Percentiles rank a stretch among this genome's conserved stretches.
Conservation (phyloP, 2,113 vertebrate genomes). For the Pterocles burchelli region DNA sequence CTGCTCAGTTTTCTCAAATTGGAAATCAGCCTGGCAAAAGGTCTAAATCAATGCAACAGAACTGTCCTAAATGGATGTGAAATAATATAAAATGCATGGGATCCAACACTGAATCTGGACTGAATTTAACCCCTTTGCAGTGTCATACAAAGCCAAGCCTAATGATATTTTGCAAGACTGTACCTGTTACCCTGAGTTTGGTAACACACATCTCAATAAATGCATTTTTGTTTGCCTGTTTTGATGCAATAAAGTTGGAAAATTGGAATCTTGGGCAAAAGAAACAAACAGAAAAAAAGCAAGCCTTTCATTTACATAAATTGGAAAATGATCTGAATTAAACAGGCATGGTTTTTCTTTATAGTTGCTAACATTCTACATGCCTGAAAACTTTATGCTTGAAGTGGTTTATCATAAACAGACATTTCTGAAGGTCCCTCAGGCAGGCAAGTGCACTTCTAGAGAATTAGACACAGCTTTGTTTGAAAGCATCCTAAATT, state of each 20-base stretch:
- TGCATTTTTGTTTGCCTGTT: background rate
- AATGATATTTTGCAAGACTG: background rate
- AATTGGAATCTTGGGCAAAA: background rate
- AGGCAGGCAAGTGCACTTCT: constrained; percentile 44
- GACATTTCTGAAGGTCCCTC: constrained; percentile 58
- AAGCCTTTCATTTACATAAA: constrained; percentile 22
- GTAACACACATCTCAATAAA: background rate
- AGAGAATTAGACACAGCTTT: constrained; percentile 45
- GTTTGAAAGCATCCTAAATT: constrained; percentile 55
- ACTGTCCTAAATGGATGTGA: background rate
- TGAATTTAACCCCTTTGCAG: background rate
- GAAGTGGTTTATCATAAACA: constrained; percentile 54
- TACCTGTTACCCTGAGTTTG: background rate
- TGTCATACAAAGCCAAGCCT: background rate
- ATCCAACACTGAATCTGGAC: background rate
- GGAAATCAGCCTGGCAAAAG: background rate
- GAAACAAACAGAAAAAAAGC: background rate
- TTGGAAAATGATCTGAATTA: constrained; percentile 47
- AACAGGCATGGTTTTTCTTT: constrained; percentile 33
- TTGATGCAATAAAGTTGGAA: background rate
- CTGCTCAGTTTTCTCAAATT: background rate
- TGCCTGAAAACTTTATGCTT: constrained; percentile 63
- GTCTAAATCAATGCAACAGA: background rate
- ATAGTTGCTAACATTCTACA: constrained; percentile 8
- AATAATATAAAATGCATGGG: background rate